A percentile compares a stretch with the other conserved stretches of the same genome.
These are phyloP conservation scores for Dinomys branickii DNA, from an alignment of 2,113 vertebrate species.

Conservation along the genomic window DNA sequence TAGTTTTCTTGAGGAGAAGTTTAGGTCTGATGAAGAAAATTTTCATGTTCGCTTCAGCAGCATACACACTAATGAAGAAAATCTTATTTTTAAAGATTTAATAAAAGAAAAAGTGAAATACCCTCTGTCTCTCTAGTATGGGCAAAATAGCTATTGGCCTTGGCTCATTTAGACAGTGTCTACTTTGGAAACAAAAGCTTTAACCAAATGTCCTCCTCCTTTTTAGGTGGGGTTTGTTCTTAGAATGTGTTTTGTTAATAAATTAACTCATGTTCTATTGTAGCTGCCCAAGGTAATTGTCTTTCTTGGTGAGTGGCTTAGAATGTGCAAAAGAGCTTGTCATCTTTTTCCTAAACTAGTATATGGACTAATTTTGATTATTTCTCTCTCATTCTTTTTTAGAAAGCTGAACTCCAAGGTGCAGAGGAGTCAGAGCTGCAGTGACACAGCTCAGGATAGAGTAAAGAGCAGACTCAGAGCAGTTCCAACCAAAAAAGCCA, in stretches of 20 bases:
- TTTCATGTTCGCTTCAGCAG: background rate
- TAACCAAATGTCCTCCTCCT: background rate
- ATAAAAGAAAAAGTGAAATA: background rate
- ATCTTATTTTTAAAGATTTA: conserved; percentile 11
- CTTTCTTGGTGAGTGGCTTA: conserved; percentile 62
- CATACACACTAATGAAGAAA: background rate
- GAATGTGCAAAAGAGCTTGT: conserved; percentile 6
- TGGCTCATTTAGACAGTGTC: background rate
- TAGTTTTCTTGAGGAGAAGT: conserved; percentile 25
- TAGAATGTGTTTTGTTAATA: conserved; percentile 42
- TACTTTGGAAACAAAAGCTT: conserved; percentile 41
- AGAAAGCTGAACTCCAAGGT: conserved; percentile 87
- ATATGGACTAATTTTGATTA: background rate
- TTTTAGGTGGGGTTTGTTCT: conserved; percentile 51
- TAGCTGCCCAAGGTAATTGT: conserved; percentile 30
- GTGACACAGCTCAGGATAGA: conserved; percentile 89
- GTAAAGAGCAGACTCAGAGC: conserved; percentile 87
- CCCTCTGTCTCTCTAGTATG: background rate
- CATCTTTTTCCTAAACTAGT: background rate
- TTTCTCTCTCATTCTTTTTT: conserved; percentile 61
- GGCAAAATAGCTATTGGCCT: background rate
- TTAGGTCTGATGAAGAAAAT: background rate
- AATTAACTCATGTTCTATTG: conserved; percentile 57
- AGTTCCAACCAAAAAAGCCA: conserved; percentile 82
- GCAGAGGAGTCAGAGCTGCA: conserved; percentile 95